These are phyloP conservation scores for Scomberomorus guttatus DNA, from an alignment of 2,797 vertebrate species.

Conservation along the genomic window DNA sequence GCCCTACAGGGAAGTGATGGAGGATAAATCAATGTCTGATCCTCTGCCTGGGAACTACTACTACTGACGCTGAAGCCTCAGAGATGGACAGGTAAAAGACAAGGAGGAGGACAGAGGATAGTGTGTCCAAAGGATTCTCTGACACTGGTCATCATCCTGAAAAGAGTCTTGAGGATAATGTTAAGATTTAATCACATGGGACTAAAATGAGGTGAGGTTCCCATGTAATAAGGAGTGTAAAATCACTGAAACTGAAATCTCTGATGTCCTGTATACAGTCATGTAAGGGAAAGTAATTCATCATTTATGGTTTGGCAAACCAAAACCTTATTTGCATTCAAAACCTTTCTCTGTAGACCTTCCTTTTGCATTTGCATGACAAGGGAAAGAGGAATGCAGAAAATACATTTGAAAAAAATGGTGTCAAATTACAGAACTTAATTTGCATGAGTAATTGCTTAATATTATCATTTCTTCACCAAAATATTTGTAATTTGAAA, in stretches of 20 bases:
- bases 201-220: background rate
- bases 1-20: conserved; percentile 14
- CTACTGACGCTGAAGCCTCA: conserved; percentile 47
- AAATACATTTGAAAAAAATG: conserved; percentile 20
- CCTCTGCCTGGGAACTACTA: conserved; percentile 36
- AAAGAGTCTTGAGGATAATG: conserved; percentile 9
- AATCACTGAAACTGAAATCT: background rate
- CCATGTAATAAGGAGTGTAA: background rate
- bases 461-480: background rate
- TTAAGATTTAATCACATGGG: background rate
- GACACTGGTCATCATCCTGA: background rate
- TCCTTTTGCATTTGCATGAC: background rate
- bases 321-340: conserved; percentile 10
- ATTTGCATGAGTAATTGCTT: conserved; percentile 5
- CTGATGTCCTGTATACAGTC: background rate
- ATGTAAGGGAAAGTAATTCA: background rate
- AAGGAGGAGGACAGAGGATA: conserved; percentile 14
- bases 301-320: conserved; percentile 22
- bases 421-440: conserved; percentile 10
- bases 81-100: conserved; percentile 28
- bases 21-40: conserved; percentile 28
- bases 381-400: background rate
- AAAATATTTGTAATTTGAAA: background rate
- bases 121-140: background rate
- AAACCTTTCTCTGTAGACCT: background rate